Base-by-base conservation (phyloP, 2,888 invertebrate species). In the Nemapogon koenigi region DNA sequence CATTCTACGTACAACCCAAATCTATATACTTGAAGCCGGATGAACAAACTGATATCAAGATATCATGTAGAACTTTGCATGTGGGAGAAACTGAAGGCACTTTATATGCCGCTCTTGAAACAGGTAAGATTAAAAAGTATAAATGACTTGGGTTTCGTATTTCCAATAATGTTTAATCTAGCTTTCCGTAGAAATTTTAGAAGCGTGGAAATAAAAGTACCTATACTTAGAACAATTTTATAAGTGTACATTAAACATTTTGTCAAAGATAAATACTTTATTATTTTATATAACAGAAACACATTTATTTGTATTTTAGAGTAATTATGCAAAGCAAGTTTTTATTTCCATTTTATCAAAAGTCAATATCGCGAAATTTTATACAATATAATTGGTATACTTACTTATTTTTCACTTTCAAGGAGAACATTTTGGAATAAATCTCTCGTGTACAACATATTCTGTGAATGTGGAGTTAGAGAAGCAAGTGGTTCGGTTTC, bases 1-100 rank as follows among this genome's bases (percentile, higher is more conserved):
- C 82, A 10, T 85, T 85, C 58, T 65, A 66, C 38, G 69, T 81
- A 4, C 56, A 67, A 37, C 84, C 85, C 1, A 60, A 65, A 41
- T 81, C 80, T 22, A 81, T 72, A 1, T 64, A 69, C 43, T 54
- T 87, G 31, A 61, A 62, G 18, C 67, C 80, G 3, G 62, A 71
- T 16, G 68, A 82, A 46, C 70, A 63, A 30, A 57, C 79, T 32
- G 73, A 80, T 45, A 50, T 86, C 1, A 73, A 56, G 42, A 53
- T 85, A n/a, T 53, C 53, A 16, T 83, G 84, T 47, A 72, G 73
- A 49, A 78, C 84, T 1, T 61, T 64, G 50, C 59, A 62, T 43
- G 48, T 70, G 14, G 83, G 83, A 31, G 59, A 68, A 29, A 57
- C 60, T 3, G 46, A 58, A 27, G 78, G 72, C 16, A 46, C 49